phyloP scores from a whole-genome alignment of 2,113 vertebrate species.

The Brachypteracias leptosomus region DNA sequence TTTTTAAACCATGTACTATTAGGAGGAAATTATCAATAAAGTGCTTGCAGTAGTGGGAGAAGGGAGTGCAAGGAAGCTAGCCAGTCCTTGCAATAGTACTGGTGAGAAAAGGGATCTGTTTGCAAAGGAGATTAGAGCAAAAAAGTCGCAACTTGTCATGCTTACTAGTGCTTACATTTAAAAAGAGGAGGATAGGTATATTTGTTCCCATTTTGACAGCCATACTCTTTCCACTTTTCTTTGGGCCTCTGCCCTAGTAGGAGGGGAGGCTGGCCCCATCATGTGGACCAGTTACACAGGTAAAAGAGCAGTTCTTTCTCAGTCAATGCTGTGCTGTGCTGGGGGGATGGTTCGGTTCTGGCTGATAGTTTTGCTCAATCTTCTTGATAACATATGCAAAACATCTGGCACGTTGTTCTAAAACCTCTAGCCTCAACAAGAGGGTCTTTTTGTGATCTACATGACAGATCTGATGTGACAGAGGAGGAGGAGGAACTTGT shows the following conservation, averaged over 20 bases:
- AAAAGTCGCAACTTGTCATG: not conserved
- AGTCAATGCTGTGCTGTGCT: not conserved
- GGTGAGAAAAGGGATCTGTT: not conserved
- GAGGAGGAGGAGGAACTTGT: not conserved
- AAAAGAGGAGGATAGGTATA: not conserved
- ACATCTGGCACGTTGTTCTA: not conserved
- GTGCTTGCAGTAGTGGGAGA: not conserved
- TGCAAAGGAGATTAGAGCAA: not conserved
- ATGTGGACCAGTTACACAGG: rapidly evolving
- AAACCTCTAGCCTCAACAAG: not conserved
- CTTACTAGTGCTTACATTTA: not conserved
- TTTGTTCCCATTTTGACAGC: not conserved
- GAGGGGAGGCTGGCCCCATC: not conserved
- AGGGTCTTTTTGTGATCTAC: not conserved
- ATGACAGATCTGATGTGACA: not conserved
- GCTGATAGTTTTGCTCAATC: not conserved
- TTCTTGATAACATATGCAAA: not conserved
- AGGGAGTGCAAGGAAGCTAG: not conserved
- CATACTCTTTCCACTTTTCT: not conserved
- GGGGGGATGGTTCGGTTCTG: not conserved
- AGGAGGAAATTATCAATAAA: not conserved
- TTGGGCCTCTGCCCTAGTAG: not conserved
- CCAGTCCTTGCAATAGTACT: rapidly evolving
- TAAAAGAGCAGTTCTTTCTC: not conserved
- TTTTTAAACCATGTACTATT: not conserved